Percentiles rank a stretch among this genome's conserved stretches.
Conservation (phyloP, 2,797 vertebrate species). For the Molothrus ater region DNA sequence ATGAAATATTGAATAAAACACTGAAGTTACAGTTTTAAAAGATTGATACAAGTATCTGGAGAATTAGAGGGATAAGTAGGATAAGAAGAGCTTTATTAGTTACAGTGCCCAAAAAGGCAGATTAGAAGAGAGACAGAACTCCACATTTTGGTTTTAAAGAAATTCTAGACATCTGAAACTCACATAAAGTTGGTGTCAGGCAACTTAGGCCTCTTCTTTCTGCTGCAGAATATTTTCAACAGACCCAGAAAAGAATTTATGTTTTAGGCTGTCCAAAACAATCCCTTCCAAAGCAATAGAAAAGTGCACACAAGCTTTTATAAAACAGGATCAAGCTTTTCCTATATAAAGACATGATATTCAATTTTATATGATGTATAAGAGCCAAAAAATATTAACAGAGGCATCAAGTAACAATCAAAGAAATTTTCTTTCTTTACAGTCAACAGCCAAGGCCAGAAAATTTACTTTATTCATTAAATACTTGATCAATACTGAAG, state of each 20-base stretch:
- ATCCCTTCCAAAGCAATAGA: background rate
- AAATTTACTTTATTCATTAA: background rate
- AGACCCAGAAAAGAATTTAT: background rate
- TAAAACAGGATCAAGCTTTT: background rate
- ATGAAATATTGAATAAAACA: background rate
- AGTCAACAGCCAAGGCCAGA: background rate
- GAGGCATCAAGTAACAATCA: background rate
- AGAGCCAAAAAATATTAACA: background rate
- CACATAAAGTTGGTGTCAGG: background rate
- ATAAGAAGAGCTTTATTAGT: background rate
- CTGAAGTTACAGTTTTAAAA: background rate
- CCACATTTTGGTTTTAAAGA: background rate
- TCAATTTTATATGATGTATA: background rate
- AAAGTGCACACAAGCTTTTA: background rate
- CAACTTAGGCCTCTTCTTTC: background rate
- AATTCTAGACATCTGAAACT: background rate
- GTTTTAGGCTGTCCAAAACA: background rate
- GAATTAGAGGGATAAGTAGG: background rate
- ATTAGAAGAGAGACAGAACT: background rate
- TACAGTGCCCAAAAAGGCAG: background rate
- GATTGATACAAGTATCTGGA: background rate
- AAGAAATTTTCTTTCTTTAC: background rate
- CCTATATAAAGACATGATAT: background rate
- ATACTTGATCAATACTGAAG: background rate
- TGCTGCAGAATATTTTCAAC: background rate